Evolutionary conservation across 2,888 invertebrate species (phyloP).

Genomic region (Ctenicera cuprea): DNA sequence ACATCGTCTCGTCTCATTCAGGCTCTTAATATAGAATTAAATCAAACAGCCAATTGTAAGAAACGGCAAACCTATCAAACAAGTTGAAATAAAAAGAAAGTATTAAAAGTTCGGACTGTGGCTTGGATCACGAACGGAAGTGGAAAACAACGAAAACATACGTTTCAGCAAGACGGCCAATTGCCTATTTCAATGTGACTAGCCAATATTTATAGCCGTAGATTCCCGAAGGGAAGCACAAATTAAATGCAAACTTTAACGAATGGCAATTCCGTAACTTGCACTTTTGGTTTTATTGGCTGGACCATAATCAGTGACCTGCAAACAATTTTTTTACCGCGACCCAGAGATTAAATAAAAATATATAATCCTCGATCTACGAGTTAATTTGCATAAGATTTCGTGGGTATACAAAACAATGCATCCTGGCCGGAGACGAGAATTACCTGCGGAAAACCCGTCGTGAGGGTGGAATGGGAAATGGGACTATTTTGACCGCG

Average conservation of each 20-base stretch:
- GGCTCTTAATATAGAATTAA: slow-evolving; percentile 58
- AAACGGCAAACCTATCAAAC: slow-evolving; percentile 75
- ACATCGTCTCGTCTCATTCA: background rate
- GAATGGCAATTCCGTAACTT: slow-evolving; percentile 26
- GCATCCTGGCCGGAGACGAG: slow-evolving; percentile 32
- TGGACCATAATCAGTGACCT: slow-evolving; percentile 11
- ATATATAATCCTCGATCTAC: slow-evolving; percentile 15
- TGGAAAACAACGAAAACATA: slow-evolving; percentile 62
- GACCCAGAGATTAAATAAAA: slow-evolving; percentile 1
- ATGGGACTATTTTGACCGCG: slow-evolving; percentile 35
- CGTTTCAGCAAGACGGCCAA: slow-evolving; percentile 60
- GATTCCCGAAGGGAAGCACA: slow-evolving; percentile 59
- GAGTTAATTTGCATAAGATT: slow-evolving; percentile 43
- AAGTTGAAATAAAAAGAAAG: slow-evolving; percentile 65
- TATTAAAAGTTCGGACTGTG: slow-evolving; percentile 54
- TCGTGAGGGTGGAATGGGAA: slow-evolving; percentile 26
- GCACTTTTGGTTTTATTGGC: slow-evolving; percentile 7
- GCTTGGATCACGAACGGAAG: slow-evolving; percentile 58
- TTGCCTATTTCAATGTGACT: slow-evolving; percentile 63
- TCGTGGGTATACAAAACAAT: slow-evolving; percentile 24
- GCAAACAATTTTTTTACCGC: slow-evolving; percentile 32
- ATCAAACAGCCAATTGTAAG: slow-evolving; percentile 73
- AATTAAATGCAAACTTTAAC: slow-evolving; percentile 61
- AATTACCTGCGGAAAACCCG: slow-evolving; percentile 35
- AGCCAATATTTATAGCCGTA: slow-evolving; percentile 61